Evolutionary conservation across 2,888 invertebrate genomes (phyloP).

Genomic region (Megamerina dolium): DNA sequence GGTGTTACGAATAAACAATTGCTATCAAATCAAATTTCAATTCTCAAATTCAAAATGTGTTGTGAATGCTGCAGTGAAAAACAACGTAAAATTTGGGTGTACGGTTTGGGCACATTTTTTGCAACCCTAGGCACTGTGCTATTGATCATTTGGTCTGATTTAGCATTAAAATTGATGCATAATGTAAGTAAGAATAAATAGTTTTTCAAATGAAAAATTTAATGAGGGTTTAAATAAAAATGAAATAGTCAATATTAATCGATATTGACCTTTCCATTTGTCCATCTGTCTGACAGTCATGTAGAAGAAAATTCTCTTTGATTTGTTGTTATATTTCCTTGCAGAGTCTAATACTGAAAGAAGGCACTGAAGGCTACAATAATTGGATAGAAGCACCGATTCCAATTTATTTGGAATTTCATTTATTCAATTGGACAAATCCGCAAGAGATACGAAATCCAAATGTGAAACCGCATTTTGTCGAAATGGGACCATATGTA

Average conservation of each 20-base stretch:
- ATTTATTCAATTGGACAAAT: conserved; percentile 77
- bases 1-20: no score
- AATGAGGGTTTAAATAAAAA: no score
- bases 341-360: conserved; percentile 61
- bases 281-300: no score
- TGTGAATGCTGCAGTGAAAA: conserved; percentile 42
- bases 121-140: conserved; percentile 33
- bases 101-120: conserved; percentile 40
- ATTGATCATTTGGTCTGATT: conserved; percentile 38
- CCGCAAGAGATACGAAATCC: conserved; percentile 54
- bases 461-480: conserved; percentile 56
- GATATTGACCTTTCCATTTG: no score
- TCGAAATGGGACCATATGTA: conserved; percentile 59
- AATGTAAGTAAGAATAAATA: conserved; percentile 39
- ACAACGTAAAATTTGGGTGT: conserved; percentile 46
- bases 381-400: conserved; percentile 78
- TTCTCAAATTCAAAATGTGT: conserved; percentile 36
- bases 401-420: conserved; percentile 71
- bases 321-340: no score
- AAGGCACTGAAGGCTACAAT: conserved; percentile 59
- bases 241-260: no score
- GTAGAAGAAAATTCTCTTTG: no score
- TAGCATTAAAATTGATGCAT: conserved; percentile 32
- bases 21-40: no score
- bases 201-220: no score